Evolutionary conservation across 2,797 vertebrate species (phyloP).

Genomic region (Myotis pilosus): DNA sequence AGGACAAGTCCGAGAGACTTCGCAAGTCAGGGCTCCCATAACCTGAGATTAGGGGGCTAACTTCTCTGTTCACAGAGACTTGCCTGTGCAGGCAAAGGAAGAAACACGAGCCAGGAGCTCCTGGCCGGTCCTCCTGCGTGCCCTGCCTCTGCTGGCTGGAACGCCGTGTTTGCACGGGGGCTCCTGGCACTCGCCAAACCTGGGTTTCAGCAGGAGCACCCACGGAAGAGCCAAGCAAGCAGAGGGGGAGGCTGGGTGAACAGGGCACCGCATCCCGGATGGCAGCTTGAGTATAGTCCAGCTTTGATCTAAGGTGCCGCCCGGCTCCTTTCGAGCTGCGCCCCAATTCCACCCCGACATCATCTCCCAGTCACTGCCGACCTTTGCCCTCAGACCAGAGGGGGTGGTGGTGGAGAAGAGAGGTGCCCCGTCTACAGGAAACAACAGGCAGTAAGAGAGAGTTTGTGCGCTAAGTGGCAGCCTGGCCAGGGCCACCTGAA

Average conservation of each 20-base stretch:
- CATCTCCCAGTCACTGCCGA: not conserved
- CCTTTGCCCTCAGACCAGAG: not conserved
- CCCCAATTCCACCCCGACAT: not conserved
- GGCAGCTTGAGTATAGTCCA: not conserved
- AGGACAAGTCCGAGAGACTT: not conserved
- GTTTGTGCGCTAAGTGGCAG: not conserved
- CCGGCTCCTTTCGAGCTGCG: not conserved
- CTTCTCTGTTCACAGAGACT: not conserved
- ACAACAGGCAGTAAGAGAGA: not conserved
- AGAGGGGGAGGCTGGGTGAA: not conserved
- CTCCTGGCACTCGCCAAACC: constrained; percentile 41
- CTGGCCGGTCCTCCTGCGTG: not conserved
- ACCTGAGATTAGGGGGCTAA: not conserved
- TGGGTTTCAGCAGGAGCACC: constrained; percentile 10
- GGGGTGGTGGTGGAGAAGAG: accelerated
- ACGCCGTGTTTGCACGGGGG: not conserved
- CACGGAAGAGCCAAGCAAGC: not conserved
- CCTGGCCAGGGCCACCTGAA: constrained; percentile 22
- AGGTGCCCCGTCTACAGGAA: not conserved
- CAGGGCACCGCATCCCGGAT: not conserved
- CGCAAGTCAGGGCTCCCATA: accelerated
- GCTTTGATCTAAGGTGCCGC: not conserved
- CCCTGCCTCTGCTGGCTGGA: not conserved
- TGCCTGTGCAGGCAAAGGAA: not conserved
- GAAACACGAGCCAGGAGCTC: not conserved